Evolutionary conservation across 1,140 invertebrate genomes (phyloP), one percentile per base, ranked within the genome.

Genomic region (Dendrolimus kikuchii): DNA sequence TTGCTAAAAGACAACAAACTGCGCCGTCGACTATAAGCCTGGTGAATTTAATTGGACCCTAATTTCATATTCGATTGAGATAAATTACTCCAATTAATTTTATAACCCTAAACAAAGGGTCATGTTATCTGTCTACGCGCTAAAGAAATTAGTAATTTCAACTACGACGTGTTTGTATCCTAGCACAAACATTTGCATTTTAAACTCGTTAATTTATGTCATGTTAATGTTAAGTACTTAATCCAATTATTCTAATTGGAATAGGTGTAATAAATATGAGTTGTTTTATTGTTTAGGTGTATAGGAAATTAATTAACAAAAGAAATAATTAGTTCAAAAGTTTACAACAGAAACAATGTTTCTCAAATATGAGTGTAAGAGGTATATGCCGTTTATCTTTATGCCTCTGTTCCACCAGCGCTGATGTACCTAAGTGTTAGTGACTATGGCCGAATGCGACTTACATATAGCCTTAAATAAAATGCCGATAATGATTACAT

Each of bases 21-120:
- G n/a, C n/a, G n/a, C 23, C 23, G 3, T 23, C 23, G 23, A 23
- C 23, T 23, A 23, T 23, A 23, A 23, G 23, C 3, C 3, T 23
- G 23, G 23, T 23, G 3, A 23, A 23, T 23, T 23, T 23, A 23
- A 23, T 23, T 23, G 23, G 59, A 60, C 59, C 66, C 64, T 64
- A 77, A 71, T 74, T 66, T 70, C 64, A 62, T 46, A 62, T 53
- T 43, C 63, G 65, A 75, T 77, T 71, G 64, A 78, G 73, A 81
- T 59, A 58, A 74, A 79, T 78, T 74, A 73, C 68, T 53, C 38
- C 67, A 76, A 77, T 79, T 81, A 79, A 55, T 79, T 72, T 77
- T 71, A 79, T 71, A 64, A 66, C 49, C 58, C 44, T 52, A 72
- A 55, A 75, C 62, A 77, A 73, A 71, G 74, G 68, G 64, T 63